phyloP scores from a whole-genome alignment of 2,113 vertebrate species.

The Neomonachus schauinslandi region DNA sequence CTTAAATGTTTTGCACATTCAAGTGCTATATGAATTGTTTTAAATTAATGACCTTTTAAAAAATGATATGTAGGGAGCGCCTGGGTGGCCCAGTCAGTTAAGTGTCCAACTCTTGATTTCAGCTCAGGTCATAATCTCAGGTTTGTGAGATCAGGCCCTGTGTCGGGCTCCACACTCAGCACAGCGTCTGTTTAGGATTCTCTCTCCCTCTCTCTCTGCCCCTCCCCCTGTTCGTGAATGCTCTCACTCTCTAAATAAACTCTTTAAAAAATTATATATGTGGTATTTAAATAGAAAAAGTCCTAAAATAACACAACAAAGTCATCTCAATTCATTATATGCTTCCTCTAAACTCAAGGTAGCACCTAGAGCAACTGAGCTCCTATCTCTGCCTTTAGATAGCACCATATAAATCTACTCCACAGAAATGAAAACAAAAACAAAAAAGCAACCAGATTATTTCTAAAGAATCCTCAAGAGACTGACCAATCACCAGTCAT shows the following conservation, averaged over 20 bases:
- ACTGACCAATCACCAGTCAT: neutral
- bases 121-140: neutral
- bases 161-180: neutral
- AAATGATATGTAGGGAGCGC: neutral
- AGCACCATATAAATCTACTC: constrained; percentile 46
- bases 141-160: neutral
- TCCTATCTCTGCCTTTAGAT: neutral
- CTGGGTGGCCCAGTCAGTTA: neutral
- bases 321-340: neutral
- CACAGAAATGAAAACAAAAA: neutral
- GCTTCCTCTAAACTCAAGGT: neutral
- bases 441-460: neutral
- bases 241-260: neutral
- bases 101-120: neutral
- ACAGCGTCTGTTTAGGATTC: neutral
- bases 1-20: constrained; percentile 3
- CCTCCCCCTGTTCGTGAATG: rapidly evolving
- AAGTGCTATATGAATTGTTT: neutral
- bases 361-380: neutral
- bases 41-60: neutral
- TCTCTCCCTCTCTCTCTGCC: neutral
- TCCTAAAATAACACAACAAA: constrained; percentile 37
- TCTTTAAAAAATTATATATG: neutral
- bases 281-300: constrained; percentile 34
- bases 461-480: constrained; percentile 27